A percentile compares a stretch with the other conserved stretches of the same genome.
Evolutionary conservation across 2,888 invertebrate genomes (phyloP).

Genomic region (Spisula subtruncata): DNA sequence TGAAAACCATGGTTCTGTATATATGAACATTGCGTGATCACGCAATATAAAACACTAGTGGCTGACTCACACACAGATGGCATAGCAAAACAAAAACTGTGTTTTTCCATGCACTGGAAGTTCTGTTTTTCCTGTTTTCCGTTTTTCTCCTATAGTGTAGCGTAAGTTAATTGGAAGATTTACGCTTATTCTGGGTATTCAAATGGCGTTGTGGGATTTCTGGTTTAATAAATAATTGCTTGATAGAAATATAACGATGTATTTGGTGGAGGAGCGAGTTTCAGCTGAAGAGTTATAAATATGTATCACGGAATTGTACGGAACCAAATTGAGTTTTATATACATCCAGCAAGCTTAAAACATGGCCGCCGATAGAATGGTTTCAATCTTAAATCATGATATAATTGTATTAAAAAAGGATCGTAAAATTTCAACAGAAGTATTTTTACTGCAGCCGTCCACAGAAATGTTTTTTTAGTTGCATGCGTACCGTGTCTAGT

Average conservation of each 20-base stretch:
- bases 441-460: too few relatives aligned
- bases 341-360: too few relatives aligned
- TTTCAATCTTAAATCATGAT: not conserved
- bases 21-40: not conserved
- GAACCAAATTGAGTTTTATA: not conserved
- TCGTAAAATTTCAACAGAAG: too few relatives aligned
- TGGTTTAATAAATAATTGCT: slow-evolving; percentile 27
- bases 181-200: not conserved
- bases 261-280: not conserved
- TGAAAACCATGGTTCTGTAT: not conserved
- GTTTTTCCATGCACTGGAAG: not conserved
- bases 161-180: not conserved
- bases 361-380: too few relatives aligned
- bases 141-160: not conserved
- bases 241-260: slow-evolving; percentile 7
- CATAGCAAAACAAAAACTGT: not conserved
- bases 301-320: not conserved
- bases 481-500: too few relatives aligned
- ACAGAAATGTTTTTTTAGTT: too few relatives aligned
- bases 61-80: not conserved
- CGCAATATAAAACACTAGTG: not conserved
- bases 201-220: not conserved
- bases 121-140: not conserved
- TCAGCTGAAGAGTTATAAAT: not conserved
- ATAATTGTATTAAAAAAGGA: not conserved